Evolutionary conservation across 1,140 invertebrate genomes (phyloP).

Genomic region (Monochamus saltuarius): DNA sequence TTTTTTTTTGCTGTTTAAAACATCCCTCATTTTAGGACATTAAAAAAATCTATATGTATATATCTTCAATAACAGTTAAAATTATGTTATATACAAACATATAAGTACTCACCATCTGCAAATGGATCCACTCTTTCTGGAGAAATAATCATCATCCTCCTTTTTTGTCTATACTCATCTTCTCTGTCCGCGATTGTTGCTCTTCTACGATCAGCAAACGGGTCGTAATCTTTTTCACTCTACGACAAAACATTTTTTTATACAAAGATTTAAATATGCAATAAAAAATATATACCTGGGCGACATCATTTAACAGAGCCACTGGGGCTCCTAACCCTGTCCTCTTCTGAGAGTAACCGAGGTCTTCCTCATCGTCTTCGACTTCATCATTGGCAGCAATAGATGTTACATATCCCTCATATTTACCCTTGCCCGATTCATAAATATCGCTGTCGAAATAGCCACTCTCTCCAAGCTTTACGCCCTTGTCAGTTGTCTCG

Average conservation of each 20-base stretch:
- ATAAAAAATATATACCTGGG: constrained; percentile 62
- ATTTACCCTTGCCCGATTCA: constrained; percentile 79
- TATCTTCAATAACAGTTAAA: constrained; percentile 7
- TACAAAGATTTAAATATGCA: constrained; percentile 4
- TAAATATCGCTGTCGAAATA: constrained; percentile 94
- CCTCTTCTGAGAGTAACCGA: constrained; percentile 67
- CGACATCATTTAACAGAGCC: constrained; percentile 86
- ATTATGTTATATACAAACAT: background rate
- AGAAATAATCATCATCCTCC: constrained; percentile 89
- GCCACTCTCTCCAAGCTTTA: constrained; percentile 85
- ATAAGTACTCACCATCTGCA: constrained; percentile 85
- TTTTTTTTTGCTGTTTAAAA: background rate
- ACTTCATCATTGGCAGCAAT: constrained; percentile 92
- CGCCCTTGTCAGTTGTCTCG: constrained; percentile 67
- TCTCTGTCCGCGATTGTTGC: constrained; percentile 93
- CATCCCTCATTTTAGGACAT: background rate
- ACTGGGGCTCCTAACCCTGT: constrained; percentile 82
- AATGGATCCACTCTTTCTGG: constrained; percentile 96
- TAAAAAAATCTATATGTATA: constrained; percentile 11
- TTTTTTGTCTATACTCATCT: constrained; percentile 92
- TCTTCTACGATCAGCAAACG: constrained; percentile 88
- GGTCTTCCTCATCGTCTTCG: constrained; percentile 88
- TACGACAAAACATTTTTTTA: constrained; percentile 54
- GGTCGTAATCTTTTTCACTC: constrained; percentile 92
- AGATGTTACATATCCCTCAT: constrained; percentile 92